phyloP scores from a whole-genome alignment of 2,888 invertebrate species.

The Troides helena region DNA sequence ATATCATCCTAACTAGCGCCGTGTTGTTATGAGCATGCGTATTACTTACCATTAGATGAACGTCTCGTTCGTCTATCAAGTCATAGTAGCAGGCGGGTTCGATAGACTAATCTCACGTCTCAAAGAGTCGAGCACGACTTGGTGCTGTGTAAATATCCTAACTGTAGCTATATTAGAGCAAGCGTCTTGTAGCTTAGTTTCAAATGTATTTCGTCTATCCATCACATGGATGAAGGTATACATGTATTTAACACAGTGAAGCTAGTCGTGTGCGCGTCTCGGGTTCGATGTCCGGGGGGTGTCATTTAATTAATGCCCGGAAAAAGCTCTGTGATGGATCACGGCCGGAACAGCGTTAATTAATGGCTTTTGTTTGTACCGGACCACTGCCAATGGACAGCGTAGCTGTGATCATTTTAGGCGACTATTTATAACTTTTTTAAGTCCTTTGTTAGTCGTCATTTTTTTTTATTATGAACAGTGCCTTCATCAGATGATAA shows the following conservation, averaged over 20 bases:
- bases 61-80: no score
- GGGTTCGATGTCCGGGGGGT: not conserved
- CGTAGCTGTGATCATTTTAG: not conserved
- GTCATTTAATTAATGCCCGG: conserved; percentile 34
- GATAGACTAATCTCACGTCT: no score
- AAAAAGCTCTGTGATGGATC: conserved; percentile 42
- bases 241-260: not conserved
- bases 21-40: no score
- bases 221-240: not conserved
- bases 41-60: no score
- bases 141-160: no score
- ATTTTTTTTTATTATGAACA: no score
- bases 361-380: conserved; percentile 41
- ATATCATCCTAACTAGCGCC: no score
- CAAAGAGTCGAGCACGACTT: no score
- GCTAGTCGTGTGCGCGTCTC: not conserved
- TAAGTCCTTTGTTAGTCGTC: no score
- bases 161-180: not conserved
- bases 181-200: not conserved
- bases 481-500: no score
- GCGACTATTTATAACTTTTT: not conserved
- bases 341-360: conserved; percentile 36
- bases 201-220: not conserved
- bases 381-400: not conserved
- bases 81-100: no score